Conservation (phyloP, 2,888 invertebrate species). For the Sinopyrophorus schimmeli region DNA sequence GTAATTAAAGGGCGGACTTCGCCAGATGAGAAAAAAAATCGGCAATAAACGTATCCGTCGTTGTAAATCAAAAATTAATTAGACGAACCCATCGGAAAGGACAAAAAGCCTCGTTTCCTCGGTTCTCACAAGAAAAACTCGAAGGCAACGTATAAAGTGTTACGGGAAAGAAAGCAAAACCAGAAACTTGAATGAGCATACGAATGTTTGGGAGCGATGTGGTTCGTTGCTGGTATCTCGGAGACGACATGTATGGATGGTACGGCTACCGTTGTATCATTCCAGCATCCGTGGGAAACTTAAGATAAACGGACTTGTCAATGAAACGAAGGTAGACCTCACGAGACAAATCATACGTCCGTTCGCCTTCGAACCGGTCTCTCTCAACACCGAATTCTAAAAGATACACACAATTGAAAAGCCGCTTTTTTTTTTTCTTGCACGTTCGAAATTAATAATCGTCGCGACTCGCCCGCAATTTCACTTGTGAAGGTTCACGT, state of each 20-base stretch:
- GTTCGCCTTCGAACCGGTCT: constrained; percentile 34
- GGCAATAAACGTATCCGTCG: no score
- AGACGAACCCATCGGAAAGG: no score
- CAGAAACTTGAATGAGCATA: no score
- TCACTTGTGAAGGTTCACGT: no score
- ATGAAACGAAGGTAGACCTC: constrained; percentile 37
- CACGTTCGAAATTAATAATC: no score
- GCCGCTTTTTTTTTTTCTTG: no score
- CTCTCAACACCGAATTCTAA: constrained; percentile 27
- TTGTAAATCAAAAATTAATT: no score
- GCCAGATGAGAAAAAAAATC: no score
- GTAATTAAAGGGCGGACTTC: no score
- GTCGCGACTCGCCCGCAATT: no score
- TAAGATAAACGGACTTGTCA: constrained; percentile 45
- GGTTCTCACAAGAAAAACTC: no score
- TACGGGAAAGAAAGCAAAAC: not conserved
- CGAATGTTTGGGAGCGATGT: constrained; percentile 34
- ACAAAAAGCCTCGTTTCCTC: no score
- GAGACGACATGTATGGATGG: constrained; percentile 41
- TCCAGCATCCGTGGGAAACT: constrained; percentile 43
- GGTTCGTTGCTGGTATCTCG: constrained; percentile 40
- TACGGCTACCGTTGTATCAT: constrained; percentile 40
- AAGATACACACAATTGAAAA: constrained; percentile 22
- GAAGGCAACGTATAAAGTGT: not conserved
- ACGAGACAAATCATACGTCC: constrained; percentile 38